A percentile compares a stretch with the other conserved stretches of the same genome.
Conservation (phyloP, 2,888 invertebrate genomes). For the Volucella bombylans region DNA sequence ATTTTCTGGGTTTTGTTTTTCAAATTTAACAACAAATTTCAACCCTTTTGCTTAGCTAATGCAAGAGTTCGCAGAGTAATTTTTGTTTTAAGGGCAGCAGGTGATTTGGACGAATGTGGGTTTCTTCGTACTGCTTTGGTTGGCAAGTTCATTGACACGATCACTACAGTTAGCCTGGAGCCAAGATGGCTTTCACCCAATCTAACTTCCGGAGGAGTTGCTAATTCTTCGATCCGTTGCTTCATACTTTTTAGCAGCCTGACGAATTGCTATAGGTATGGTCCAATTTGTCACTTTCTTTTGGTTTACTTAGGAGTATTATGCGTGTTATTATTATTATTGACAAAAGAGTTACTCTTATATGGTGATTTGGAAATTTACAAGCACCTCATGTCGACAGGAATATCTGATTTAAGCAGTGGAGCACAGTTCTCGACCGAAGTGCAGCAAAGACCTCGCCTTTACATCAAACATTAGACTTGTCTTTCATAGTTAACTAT, state of each 20-base stretch:
- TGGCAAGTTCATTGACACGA: slow-evolving; percentile 83
- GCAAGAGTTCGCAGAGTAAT: slow-evolving; percentile 83
- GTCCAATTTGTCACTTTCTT: slow-evolving; percentile 13
- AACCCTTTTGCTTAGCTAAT: slow-evolving; percentile 82
- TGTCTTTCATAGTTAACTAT: too few relatives aligned
- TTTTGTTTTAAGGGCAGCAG: slow-evolving; percentile 83
- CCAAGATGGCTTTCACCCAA: slow-evolving; percentile 81
- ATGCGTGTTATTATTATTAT: slow-evolving; percentile 9
- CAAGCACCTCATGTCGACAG: too few relatives aligned
- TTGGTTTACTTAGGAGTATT: slow-evolving; percentile 70
- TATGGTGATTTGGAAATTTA: too few relatives aligned
- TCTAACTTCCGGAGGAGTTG: slow-evolving; percentile 77
- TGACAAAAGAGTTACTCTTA: too few relatives aligned
- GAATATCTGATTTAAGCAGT: too few relatives aligned
- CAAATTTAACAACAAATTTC: too few relatives aligned
- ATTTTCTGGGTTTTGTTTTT: too few relatives aligned
- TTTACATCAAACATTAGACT: too few relatives aligned
- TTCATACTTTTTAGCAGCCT: slow-evolving; percentile 76
- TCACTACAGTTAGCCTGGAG: slow-evolving; percentile 83
- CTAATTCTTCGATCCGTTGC: slow-evolving; percentile 77
- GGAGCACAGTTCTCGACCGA: too few relatives aligned
- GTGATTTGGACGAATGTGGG: slow-evolving; percentile 82
- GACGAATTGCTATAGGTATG: slow-evolving; percentile 75
- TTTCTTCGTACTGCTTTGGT: slow-evolving; percentile 82
- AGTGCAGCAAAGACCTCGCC: too few relatives aligned